Conservation (phyloP, 92 coral and sea anemone species). For the Muricea muricata region DNA sequence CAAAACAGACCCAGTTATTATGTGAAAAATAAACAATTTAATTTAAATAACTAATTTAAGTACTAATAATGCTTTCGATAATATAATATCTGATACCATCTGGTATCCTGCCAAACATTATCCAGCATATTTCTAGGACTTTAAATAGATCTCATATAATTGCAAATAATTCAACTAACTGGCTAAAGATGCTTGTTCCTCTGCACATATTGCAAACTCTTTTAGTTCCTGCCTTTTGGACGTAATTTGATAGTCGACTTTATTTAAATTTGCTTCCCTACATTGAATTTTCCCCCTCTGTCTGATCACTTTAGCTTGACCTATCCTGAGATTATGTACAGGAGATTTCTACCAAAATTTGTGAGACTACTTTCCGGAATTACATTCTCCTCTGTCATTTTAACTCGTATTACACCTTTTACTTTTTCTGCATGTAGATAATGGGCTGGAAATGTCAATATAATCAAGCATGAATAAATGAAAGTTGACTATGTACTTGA, state of each 20-base stretch:
- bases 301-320: background rate
- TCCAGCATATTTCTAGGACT: too few species aligned
- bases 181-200: constrained; percentile 2
- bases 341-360: background rate
- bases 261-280: background rate
- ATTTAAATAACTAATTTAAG: too few species aligned
- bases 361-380: background rate
- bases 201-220: background rate
- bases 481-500: background rate
- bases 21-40: too few species aligned
- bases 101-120: too few species aligned
- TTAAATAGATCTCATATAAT: background rate
- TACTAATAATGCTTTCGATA: too few species aligned
- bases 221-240: background rate
- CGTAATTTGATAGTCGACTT: background rate
- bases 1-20: too few species aligned
- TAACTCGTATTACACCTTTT: background rate
- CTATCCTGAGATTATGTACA: background rate
- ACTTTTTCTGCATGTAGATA: constrained; percentile 15
- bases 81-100: too few species aligned
- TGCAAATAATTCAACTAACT: background rate
- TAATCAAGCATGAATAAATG: background rate
- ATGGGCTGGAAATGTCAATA: background rate
- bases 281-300: background rate
- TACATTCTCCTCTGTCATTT: background rate